Evolutionary conservation across 2,113 vertebrate genomes (phyloP), one percentile per base, ranked within the genome.

Genomic region (Ifrita kowaldi): DNA sequence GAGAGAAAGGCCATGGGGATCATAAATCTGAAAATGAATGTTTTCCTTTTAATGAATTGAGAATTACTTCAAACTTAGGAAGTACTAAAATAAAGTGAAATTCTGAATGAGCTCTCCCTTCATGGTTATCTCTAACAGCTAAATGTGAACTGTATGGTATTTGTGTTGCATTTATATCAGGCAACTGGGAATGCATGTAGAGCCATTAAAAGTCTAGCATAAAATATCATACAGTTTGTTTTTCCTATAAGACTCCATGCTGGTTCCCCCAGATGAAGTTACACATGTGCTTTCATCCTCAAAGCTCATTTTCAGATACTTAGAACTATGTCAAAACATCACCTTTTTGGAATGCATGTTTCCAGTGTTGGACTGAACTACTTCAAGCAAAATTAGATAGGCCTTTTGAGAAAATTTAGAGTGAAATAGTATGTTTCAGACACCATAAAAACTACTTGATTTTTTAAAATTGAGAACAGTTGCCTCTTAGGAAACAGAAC

Each of bases 301-400:
- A 94, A 93, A 90, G 64, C 85, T 92, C 67, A 65, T 97, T 97
- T 97, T 96, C 90, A 92, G 90, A 90, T 93, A 90, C 88, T 95
- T 92, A 89, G 64, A 88, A 59, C 85, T 74, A 90, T 81, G 82
- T 93, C 94, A 94, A 96, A 96, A 83, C 88, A 91, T 95, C 87
- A 88, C 83, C 93, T 96, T 96, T 91, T 68, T 93, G 96, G 93
- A 92, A 96, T 91, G 92, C 1, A 0, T 41, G 39, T 91, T 94
- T 92, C 83, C 85, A 96, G 68, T 56, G 47, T 41, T 59, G 44
- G 56, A 71, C 35, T 86, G 71, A 93, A 88, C 71, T 52, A 56
- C 73, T 94, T 93, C 65, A 60, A 84, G 76, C 63, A 88, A 95
- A 96, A 92, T n/a, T 94, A 75, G 87, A 91, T 88, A 86, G 76